A percentile compares a stretch with the other conserved stretches of the same genome.
Evolutionary conservation across 2,797 vertebrate species (phyloP).

Genomic region (Hypotaenidia okinawae): DNA sequence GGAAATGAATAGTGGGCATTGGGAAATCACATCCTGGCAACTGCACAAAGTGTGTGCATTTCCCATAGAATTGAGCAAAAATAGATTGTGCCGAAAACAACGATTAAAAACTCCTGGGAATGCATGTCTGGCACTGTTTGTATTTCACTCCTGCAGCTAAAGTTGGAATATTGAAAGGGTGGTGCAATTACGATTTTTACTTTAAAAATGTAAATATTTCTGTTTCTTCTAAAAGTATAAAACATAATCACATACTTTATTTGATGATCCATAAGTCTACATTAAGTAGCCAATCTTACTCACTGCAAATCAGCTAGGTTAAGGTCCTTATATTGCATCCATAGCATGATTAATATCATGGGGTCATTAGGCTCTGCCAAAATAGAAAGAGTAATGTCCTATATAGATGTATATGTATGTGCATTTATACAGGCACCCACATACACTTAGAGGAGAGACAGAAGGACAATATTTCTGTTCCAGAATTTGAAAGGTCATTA

Average conservation of each 20-base stretch:
- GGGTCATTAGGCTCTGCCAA: neutral
- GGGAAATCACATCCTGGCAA: constrained; percentile 73
- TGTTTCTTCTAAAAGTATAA: constrained; percentile 4
- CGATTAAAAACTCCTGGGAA: constrained; percentile 68
- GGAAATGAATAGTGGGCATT: constrained; percentile 55
- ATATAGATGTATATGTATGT: neutral
- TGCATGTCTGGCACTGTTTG: constrained; percentile 63
- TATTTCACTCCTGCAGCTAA: constrained; percentile 40
- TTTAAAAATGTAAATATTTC: constrained; percentile 42
- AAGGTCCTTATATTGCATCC: neutral
- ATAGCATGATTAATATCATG: neutral
- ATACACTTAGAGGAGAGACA: neutral
- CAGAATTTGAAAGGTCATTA: constrained; percentile 20
- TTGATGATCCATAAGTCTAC: neutral
- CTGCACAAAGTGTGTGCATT: constrained; percentile 67
- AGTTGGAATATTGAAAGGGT: constrained; percentile 41
- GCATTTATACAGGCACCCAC: neutral
- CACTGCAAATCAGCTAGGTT: neutral
- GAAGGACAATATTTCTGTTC: neutral
- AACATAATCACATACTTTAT: constrained; percentile 1
- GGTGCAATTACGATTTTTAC: neutral
- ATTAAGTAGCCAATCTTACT: neutral
- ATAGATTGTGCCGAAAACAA: constrained; percentile 73
- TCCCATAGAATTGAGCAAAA: constrained; percentile 79
- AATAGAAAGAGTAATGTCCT: neutral